Evolutionary conservation across 2,888 invertebrate species (phyloP), one percentile per base, ranked within the genome.

Genomic region (Ecdyonurus torrentis): DNA sequence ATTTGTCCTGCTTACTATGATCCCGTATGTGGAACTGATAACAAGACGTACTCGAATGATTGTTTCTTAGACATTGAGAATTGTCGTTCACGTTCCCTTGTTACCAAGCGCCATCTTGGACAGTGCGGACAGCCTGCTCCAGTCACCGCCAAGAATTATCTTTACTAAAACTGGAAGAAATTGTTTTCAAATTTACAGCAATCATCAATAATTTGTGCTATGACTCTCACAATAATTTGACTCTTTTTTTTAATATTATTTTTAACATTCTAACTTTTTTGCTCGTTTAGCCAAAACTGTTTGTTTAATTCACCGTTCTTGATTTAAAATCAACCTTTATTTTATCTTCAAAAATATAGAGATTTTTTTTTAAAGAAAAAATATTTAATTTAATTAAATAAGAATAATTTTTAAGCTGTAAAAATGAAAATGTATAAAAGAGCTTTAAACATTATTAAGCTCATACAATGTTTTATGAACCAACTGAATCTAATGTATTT

Each of bases 41-140:
- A 84, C 65, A 90, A 87, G 80, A 94, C 94, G 0, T 95, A 95
- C 81, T 89, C 92, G 71, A 95, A 95, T 76, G 87, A 87, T 69
- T 95, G 95, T 75, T 90, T 93, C 80, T 77, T 95, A 70, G 87
- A 90, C 72, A 88, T 92, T 76, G 93, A 94, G 76, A 92, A 91
- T 70, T 95, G 92, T 73, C 83, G 90, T 71, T 88, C 90, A 68
- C 82, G 89, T 73, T 85, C 86, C 70, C 75, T 86, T 68, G 89
- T 92, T 59, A 80, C 83, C 67, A 80, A 89, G 73, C 86, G 86
- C 71, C 84, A 91, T 71, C 82, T 89, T 71, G 92, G 92, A 59
- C 86, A 90, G 23, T 92, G 92, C 76, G 86, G 91, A 60, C 86
- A 89, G 67, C 91, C 91, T 1, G 81, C 86, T 61, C 64, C 67